These are phyloP conservation scores for Tachuris rubrigastra DNA, from an alignment of 2,113 vertebrate species.

Conservation along the genomic window DNA sequence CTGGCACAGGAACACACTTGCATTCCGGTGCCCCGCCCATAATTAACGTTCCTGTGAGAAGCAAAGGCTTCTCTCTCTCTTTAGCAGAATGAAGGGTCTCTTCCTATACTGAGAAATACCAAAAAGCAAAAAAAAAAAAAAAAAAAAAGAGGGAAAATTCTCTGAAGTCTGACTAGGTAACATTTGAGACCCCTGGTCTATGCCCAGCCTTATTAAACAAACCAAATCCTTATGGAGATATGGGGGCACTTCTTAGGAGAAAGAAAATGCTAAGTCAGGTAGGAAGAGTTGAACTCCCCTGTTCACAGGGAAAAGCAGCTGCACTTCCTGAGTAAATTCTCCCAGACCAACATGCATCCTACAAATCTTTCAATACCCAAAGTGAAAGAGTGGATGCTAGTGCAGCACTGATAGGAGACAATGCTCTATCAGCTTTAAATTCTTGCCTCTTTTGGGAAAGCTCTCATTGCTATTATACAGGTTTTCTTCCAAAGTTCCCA, in stretches of 20 bases:
- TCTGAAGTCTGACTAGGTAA: background rate
- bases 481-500: background rate
- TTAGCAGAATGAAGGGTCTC: background rate
- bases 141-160: too few species aligned
- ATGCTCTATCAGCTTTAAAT: background rate
- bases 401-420: background rate
- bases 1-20: background rate
- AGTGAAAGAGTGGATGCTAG: background rate
- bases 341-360: background rate
- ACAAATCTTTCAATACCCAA: background rate
- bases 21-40: background rate
- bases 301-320: background rate
- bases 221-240: background rate
- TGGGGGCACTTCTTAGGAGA: accelerated
- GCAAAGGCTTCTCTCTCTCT: background rate
- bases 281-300: background rate
- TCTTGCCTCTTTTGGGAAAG: background rate
- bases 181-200: background rate
- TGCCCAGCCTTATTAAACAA: background rate
- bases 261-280: background rate
- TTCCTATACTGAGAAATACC: background rate
- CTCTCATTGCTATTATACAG: background rate
- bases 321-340: background rate
- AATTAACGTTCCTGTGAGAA: background rate
- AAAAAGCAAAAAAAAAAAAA: background rate